Percentiles rank a stretch among this genome's conserved stretches.
These are phyloP conservation scores for Morone saxatilis DNA, from an alignment of 2,113 vertebrate species.

Conservation along the genomic window DNA sequence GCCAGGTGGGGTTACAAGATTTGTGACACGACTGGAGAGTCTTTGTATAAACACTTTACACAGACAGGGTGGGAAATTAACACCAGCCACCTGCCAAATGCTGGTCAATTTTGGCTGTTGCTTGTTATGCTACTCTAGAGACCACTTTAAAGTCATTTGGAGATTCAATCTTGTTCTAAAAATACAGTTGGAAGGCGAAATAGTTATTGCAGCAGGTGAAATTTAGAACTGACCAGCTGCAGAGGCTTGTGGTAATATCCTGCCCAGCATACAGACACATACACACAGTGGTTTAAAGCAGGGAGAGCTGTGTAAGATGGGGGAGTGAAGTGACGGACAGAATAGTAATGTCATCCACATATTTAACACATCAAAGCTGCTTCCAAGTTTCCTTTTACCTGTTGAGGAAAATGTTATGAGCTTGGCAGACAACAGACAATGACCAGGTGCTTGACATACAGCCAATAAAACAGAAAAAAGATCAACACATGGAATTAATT, in stretches of 20 bases:
- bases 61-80: slow-evolving; percentile 47
- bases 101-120: slow-evolving; percentile 9
- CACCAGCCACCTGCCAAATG: slow-evolving; percentile 46
- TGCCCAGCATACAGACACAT: slow-evolving; percentile 13
- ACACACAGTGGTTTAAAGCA: slow-evolving; percentile 44
- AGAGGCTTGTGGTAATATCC: slow-evolving; percentile 47
- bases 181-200: slow-evolving; percentile 17
- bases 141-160: slow-evolving; percentile 24
- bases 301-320: slow-evolving; percentile 45
- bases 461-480: slow-evolving; percentile 26
- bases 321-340: slow-evolving; percentile 41
- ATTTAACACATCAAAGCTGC: slow-evolving; percentile 56
- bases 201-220: slow-evolving; percentile 18
- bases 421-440: slow-evolving; percentile 43
- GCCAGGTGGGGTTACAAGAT: slow-evolving; percentile 47
- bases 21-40: slow-evolving; percentile 29
- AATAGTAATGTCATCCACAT: slow-evolving; percentile 38
- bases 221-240: slow-evolving; percentile 33
- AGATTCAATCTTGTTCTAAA: slow-evolving; percentile 7
- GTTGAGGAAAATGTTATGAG: slow-evolving; percentile 61
- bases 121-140: not conserved
- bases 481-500: slow-evolving; percentile 31
- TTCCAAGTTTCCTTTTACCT: slow-evolving; percentile 71
- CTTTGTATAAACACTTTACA: slow-evolving; percentile 32
- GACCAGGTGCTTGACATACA: slow-evolving; percentile 36